These are phyloP conservation scores for Philypnodon macrostomus DNA, from an alignment of 2,797 vertebrate species.

Conservation along the genomic window DNA sequence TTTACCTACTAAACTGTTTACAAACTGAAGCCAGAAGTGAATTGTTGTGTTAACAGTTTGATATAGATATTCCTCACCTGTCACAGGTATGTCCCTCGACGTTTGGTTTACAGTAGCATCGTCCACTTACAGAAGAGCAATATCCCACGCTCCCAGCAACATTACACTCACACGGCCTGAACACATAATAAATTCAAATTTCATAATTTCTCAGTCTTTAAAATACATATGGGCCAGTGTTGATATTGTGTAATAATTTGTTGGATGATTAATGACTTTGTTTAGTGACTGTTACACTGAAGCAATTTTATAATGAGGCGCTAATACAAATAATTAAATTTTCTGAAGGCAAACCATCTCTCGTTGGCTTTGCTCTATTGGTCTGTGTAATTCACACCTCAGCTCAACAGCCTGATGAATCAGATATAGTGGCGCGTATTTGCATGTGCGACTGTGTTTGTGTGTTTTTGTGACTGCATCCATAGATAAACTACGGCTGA, in stretches of 20 bases:
- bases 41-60: no score
- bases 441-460: neutral
- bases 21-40: no score
- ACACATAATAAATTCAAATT: no score
- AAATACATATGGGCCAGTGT: conserved; percentile 22
- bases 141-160: conserved; percentile 75
- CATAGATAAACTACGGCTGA: neutral
- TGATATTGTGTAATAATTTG: conserved; percentile 21
- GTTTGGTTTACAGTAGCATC: conserved; percentile 83
- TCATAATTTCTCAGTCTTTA: no score
- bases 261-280: conserved; percentile 67
- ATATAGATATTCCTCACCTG: conserved; percentile 80
- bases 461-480: neutral
- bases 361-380: conserved; percentile 67
- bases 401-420: conserved; percentile 53
- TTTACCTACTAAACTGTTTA: no score
- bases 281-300: conserved; percentile 52
- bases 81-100: conserved; percentile 86
- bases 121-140: conserved; percentile 83
- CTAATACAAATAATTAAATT: conserved; percentile 76
- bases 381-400: conserved; percentile 69
- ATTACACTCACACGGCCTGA: conserved; percentile 83
- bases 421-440: conserved; percentile 14
- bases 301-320: conserved; percentile 65
- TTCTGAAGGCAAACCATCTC: conserved; percentile 55